Evolutionary conservation across 92 coral and sea anemone species (phyloP).

Genomic region (Porites rus): DNA sequence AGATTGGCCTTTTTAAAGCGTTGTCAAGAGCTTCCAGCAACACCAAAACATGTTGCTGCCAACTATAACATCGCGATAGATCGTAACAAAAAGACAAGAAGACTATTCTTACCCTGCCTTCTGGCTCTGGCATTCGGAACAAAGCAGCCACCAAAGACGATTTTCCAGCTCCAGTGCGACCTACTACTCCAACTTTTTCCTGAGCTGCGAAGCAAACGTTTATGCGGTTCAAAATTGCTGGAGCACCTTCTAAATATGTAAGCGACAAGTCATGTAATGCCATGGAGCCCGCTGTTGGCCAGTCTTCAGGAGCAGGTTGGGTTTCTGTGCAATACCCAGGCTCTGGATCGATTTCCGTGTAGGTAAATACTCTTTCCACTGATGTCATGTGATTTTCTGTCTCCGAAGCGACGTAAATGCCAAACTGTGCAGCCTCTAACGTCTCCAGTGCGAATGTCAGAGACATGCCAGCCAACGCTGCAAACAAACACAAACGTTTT

Average conservation of each 20-base stretch:
- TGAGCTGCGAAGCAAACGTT: background rate
- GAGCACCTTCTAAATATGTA: slow-evolving; percentile 14
- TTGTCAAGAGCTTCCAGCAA: no score
- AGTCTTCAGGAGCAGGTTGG: background rate
- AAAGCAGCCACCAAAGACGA: no score
- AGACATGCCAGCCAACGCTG: slow-evolving; percentile 18
- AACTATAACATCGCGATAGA: no score
- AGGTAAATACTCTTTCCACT: background rate
- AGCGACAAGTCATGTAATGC: slow-evolving; percentile 13
- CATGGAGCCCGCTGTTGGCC: slow-evolving; percentile 12
- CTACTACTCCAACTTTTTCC: slow-evolving; percentile 23
- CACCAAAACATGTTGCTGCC: no score
- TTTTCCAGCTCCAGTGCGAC: background rate
- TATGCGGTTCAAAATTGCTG: background rate
- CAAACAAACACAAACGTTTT: no score
- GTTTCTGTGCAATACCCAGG: slow-evolving; percentile 11
- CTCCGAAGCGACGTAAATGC: background rate
- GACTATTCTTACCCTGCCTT: no score
- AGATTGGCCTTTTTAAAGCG: no score
- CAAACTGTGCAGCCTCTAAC: background rate
- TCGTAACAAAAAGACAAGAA: no score
- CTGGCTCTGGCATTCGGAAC: no score
- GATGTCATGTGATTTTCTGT: slow-evolving; percentile 18
- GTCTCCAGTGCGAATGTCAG: background rate
- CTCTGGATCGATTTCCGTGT: slow-evolving; percentile 13